phyloP scores from a whole-genome alignment of 2,797 vertebrate genomes.

The Ctenochaetus hawaiiensis region DNA sequence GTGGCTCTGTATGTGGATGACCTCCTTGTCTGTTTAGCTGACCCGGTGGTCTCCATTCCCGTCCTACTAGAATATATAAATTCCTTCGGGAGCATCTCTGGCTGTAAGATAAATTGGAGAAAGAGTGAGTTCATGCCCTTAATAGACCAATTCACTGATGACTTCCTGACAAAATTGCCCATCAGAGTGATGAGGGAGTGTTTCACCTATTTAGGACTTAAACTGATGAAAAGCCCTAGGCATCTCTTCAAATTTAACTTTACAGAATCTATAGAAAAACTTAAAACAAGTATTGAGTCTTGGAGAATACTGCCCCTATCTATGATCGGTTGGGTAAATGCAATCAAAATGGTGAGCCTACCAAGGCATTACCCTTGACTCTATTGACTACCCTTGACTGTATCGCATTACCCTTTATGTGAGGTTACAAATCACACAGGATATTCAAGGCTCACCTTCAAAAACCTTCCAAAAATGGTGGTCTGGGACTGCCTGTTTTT shows the following conservation, averaged over 20 bases:
- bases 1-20: neutral
- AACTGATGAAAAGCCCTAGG: neutral
- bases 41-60: neutral
- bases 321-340: neutral
- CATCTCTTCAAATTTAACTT: neutral
- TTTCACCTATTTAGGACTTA: neutral
- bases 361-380: too few species aligned
- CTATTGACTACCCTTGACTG: too few species aligned
- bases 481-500: neutral
- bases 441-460: neutral
- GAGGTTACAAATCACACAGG: conserved; percentile 8
- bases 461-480: neutral
- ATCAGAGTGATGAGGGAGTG: neutral
- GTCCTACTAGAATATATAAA: neutral
- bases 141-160: neutral
- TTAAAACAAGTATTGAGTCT: neutral
- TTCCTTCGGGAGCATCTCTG: neutral
- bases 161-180: neutral
- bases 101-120: neutral
- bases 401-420: neutral
- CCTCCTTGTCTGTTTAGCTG: neutral
- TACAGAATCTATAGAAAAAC: neutral
- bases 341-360: neutral
- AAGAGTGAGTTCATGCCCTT: neutral
- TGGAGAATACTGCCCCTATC: neutral